Conservation (phyloP, 2,888 invertebrate genomes). For the Lobophora halterata region DNA sequence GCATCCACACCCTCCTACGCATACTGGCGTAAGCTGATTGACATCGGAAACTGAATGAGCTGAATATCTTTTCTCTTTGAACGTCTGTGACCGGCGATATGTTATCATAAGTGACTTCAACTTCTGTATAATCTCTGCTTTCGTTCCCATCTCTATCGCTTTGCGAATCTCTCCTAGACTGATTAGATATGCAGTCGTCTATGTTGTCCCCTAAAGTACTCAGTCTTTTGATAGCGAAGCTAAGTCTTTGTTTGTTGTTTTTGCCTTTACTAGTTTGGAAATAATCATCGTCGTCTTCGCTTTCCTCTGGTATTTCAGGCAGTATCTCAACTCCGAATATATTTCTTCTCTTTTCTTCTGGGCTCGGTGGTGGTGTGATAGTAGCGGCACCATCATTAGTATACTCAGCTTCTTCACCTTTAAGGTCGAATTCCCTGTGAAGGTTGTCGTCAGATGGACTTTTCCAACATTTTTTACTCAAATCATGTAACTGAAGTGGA, state of each 20-base stretch:
- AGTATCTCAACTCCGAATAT: slow-evolving; percentile 75
- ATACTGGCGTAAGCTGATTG: slow-evolving; percentile 63
- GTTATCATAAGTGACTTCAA: slow-evolving; percentile 68
- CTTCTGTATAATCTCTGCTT: slow-evolving; percentile 56
- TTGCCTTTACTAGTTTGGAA: slow-evolving; percentile 36
- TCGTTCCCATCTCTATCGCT: slow-evolving; percentile 47
- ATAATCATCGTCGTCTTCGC: slow-evolving; percentile 55
- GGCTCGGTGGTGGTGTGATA: slow-evolving; percentile 69
- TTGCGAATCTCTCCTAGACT: slow-evolving; percentile 61
- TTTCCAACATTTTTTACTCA: slow-evolving; percentile 71
- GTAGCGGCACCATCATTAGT: slow-evolving; percentile 48
- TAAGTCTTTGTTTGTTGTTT: slow-evolving; percentile 58
- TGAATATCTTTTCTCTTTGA: slow-evolving; percentile 67
- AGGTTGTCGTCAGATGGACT: slow-evolving; percentile 71
- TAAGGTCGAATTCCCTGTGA: slow-evolving; percentile 46
- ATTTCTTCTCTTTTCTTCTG: slow-evolving; percentile 71
- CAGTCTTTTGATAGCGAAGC: slow-evolving; percentile 73
- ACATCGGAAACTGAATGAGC: slow-evolving; percentile 69
- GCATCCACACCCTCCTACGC: slow-evolving; percentile 62
- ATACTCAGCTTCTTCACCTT: slow-evolving; percentile 40
- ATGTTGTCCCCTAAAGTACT: slow-evolving; percentile 74
- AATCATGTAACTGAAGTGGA: slow-evolving; percentile 65
- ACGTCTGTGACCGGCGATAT: slow-evolving; percentile 69
- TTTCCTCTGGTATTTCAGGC: slow-evolving; percentile 78
- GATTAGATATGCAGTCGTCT: slow-evolving; percentile 71